phyloP scores from a whole-genome alignment of 2,113 vertebrate genomes.

The Gasterosteus aculeatus region DNA sequence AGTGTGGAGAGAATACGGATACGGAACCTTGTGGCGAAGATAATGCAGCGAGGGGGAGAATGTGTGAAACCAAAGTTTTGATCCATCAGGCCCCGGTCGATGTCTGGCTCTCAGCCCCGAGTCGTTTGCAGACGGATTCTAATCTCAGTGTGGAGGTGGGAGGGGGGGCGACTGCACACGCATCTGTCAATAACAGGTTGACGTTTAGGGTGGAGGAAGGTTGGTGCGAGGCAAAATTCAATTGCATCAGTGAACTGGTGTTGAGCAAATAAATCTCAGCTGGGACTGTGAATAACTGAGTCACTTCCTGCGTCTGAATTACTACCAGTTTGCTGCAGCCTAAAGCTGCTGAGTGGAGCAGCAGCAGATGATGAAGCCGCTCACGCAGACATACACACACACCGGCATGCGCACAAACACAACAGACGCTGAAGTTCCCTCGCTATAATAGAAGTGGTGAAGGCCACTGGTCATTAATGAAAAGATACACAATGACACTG shows the following conservation, averaged over 20 bases:
- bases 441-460: not conserved
- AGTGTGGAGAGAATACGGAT: not conserved
- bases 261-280: slow-evolving; percentile 36
- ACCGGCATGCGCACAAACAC: not conserved
- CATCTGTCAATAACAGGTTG: slow-evolving; percentile 27
- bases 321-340: slow-evolving; percentile 18
- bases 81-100: slow-evolving; percentile 23
- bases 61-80: slow-evolving; percentile 10
- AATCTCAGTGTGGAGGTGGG: slow-evolving; percentile 8
- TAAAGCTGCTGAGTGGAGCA: slow-evolving; percentile 27
- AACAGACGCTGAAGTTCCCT: not conserved
- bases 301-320: slow-evolving; percentile 31
- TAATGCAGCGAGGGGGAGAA: slow-evolving; percentile 10
- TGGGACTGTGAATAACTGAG: slow-evolving; percentile 47
- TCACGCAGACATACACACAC: slow-evolving; percentile 13
- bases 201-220: slow-evolving; percentile 10
- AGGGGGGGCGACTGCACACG: slow-evolving; percentile 23
- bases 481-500: not conserved
- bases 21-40: not conserved
- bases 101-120: slow-evolving; percentile 27
- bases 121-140: slow-evolving; percentile 27
- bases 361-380: not conserved
- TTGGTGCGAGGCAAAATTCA: slow-evolving; percentile 30
- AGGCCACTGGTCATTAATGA: not conserved
- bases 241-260: slow-evolving; percentile 30